Conservation (phyloP, 1,140 invertebrate species). For the Drosophila kikkawai region DNA sequence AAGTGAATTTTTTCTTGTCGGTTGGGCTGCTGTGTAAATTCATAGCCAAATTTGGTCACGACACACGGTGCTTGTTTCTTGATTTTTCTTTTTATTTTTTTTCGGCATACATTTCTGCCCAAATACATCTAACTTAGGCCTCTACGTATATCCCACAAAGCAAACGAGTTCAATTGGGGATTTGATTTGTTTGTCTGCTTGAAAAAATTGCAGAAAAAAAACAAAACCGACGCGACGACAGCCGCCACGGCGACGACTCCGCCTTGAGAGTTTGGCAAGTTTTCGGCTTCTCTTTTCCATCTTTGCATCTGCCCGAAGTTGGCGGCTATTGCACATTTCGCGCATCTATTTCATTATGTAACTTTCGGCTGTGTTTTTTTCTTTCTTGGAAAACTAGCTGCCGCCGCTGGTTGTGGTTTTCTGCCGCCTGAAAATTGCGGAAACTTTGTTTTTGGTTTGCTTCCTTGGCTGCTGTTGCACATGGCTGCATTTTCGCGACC, state of each 20-base stretch:
- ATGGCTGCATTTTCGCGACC: conserved; percentile 68
- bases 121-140: conserved; percentile 7
- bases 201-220: conserved; percentile 2
- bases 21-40: conserved; percentile 48
- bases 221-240: conserved; percentile 18
- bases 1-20: conserved; percentile 63
- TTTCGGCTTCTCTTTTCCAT: conserved; percentile 44
- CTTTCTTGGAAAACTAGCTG: conserved; percentile 44
- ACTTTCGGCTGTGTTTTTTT: conserved; percentile 56
- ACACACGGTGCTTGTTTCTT: conserved; percentile 31
- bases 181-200: conserved; percentile 52
- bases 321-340: conserved; percentile 74
- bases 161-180: conserved; percentile 72
- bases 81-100: conserved; percentile 22
- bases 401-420: conserved; percentile 54
- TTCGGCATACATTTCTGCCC: conserved; percentile 27
- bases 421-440: conserved; percentile 71
- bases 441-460: conserved; percentile 60
- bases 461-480: conserved; percentile 68
- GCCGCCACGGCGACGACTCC: conserved; percentile 28
- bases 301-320: conserved; percentile 66
- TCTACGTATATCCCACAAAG: conserved; percentile 4
- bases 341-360: conserved; percentile 82
- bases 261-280: conserved; percentile 69
- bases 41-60: conserved; percentile 69